Base-by-base conservation (phyloP, 1,140 invertebrate species). In the Chymomyza costata region DNA sequence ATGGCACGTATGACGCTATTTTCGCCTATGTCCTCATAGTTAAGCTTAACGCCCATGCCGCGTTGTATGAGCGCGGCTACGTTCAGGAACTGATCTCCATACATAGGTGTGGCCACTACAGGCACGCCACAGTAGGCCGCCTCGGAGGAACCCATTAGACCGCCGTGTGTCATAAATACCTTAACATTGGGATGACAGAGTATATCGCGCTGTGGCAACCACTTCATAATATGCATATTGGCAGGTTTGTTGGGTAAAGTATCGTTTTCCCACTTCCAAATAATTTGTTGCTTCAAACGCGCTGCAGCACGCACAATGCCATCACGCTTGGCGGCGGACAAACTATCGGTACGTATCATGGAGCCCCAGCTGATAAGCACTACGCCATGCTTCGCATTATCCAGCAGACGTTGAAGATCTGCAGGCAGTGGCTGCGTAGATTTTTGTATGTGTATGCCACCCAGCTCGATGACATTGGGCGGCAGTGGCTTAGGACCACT, bases 251-350 rank as follows among this genome's bases (percentile, higher is more conserved):
- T 83, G 1, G 87, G 70, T 52, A 90, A 63, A 1, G 86, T 86
- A 3, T 91, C 88, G 45, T 87, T 87, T 73, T 92, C 91, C 90
- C 90, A 93, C 86, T 92, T 93, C 92, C 91, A 92, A 40, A 93
- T 86, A 25, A 93, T 89, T 54, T 87, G 86, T 46, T 92, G 89
- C 19, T 89, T 88, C 1, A 93, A 61, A 25, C 88, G 81, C 0
- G 87, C 74, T 53, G 93, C 91, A 1, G 88, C 88, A 11, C 86
- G 87, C 7, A 92, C 68, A 40, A 94, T 88, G 3, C 85, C 88
- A 65, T 90, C 69, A 0, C 90, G 56, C 53, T 89, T 88, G 2
- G 89, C 86, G 3, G 87, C 67, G 0, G 91, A 87, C 65, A 94
- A 87, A 0, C 88, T 87, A 15, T 90, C 88, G 47, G 89, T 88